Base-by-base conservation (phyloP, 1,140 invertebrate species). In the Charaxes varanes region DNA sequence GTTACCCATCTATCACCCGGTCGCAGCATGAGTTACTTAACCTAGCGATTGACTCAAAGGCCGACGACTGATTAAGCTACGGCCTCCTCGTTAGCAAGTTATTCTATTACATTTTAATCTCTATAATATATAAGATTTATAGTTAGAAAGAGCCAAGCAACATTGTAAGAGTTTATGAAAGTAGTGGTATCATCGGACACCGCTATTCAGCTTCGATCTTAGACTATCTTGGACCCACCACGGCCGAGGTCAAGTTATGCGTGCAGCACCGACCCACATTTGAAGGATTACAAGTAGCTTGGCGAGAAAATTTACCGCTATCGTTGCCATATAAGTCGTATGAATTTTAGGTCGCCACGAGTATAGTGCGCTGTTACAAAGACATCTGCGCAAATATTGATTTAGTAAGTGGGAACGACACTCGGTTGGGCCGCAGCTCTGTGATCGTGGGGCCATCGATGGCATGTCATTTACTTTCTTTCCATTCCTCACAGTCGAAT, bases 371-470 rank as follows among this genome's bases (percentile, higher is more conserved):
- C 73, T 80, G 76, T 80, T 77, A 64, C 60, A 56, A 62, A 72
- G 73, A 77, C 78, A 82, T 77, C 76, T 83, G 76, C 58, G 72
- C 78, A 80, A 82, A 82, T 82, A 82, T 82, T 82, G 78, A 82
- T 78, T 80, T 80, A 74, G 78, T 82, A 76, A 73, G 72, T 67
- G 51, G 73, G 54, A 77, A 61, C 47, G 53, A 74, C 68, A 80
- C 77, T 71, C 58, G 62, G 53, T 47, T 46, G 34, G 56, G 42
- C 61, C 58, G 53, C 54, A 38, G 36, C 36, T 17, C 49, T 23
- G 35, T 34, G 37, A 46, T 45, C 38, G 23, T 33, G 43, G 45
- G 37, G 46, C 51, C 47, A 40, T 42, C 50, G 47, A 54, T 45
- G 31, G 24, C 52, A 43, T 51, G 41, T 59, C 52, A 50, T 60